These are phyloP conservation scores for Spinibarbus caldwelli DNA, from an alignment of 2,797 vertebrate genomes.

Conservation along the genomic window DNA sequence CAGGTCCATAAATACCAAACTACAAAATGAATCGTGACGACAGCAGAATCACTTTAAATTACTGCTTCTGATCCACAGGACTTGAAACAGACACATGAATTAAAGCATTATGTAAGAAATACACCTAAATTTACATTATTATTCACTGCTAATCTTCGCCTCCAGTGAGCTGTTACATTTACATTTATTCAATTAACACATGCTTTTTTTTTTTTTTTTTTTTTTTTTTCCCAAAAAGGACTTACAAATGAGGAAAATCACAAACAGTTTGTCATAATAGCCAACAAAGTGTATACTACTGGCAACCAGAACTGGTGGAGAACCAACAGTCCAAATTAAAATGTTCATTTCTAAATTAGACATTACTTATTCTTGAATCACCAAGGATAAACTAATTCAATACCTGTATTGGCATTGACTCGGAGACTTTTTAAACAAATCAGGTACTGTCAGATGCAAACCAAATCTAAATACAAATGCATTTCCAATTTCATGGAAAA, in stretches of 20 bases:
- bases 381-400: background rate
- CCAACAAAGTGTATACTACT: background rate
- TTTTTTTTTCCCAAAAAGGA: background rate
- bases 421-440: background rate
- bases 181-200: background rate
- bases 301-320: background rate
- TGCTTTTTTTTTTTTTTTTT: background rate
- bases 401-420: background rate
- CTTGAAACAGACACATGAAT: constrained; percentile 18
- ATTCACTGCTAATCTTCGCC: constrained; percentile 2
- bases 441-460: background rate
- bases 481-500: background rate
- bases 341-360: background rate
- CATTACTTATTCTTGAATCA: background rate
- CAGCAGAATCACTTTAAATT: background rate
- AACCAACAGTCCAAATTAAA: background rate
- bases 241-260: background rate
- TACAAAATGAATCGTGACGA: background rate
- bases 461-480: background rate
- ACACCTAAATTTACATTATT: background rate
- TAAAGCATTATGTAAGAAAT: background rate
- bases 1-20: background rate
- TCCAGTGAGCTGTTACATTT: constrained; percentile 13
- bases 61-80: background rate
- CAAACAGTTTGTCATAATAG: background rate